Evolutionary conservation across 2,888 invertebrate species (phyloP).

Genomic region (Aelia acuminata): DNA sequence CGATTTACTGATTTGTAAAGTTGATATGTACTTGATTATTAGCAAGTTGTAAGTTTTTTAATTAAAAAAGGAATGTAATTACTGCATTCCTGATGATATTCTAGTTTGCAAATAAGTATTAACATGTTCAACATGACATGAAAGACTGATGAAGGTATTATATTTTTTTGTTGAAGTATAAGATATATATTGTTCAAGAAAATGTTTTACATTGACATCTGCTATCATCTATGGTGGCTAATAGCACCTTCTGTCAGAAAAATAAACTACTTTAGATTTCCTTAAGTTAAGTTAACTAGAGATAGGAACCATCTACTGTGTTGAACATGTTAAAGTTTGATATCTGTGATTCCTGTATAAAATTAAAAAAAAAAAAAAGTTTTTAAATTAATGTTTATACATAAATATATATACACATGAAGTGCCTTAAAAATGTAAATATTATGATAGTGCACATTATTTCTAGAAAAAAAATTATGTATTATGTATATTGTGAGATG

Average conservation of each 20-base stretch:
- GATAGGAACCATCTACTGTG: neutral
- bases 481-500: constrained; percentile 23
- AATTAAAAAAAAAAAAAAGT: neutral
- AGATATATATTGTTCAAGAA: neutral
- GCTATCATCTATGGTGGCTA: no score
- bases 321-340: constrained; percentile 18
- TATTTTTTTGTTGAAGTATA: neutral
- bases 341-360: constrained; percentile 41
- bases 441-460: neutral
- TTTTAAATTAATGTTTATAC: no score
- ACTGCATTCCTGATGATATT: constrained; percentile 8
- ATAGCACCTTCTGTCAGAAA: neutral
- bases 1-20: neutral
- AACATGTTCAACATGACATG: constrained; percentile 28
- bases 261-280: neutral
- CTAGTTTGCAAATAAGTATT: constrained; percentile 11
- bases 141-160: neutral
- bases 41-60: neutral
- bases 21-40: neutral
- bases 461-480: neutral
- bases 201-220: neutral
- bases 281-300: neutral
- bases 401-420: no score
- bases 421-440: constrained; percentile 46
- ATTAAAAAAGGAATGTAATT: neutral